phyloP scores from a whole-genome alignment of 92 coral and sea anemone genomes.

The Virgularia gustaviana region DNA sequence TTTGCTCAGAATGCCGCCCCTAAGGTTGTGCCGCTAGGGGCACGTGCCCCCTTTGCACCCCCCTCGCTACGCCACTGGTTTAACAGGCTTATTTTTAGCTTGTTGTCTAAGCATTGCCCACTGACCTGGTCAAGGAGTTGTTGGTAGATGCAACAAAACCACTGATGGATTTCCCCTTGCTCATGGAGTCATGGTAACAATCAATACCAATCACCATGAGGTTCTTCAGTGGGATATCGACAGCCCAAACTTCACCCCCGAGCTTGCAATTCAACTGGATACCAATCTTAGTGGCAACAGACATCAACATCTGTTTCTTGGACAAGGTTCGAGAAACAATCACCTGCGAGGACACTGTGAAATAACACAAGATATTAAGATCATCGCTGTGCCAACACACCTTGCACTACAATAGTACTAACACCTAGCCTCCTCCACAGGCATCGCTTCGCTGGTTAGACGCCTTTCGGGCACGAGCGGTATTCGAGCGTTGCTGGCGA shows the following conservation, averaged over 20 bases:
- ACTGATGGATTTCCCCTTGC: constrained; percentile 89
- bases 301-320: constrained; percentile 96
- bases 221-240: constrained; percentile 80
- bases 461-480: too few species aligned
- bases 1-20: too few species aligned
- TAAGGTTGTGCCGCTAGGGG: too few species aligned
- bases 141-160: constrained; percentile 95
- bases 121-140: constrained; percentile 69
- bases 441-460: too few species aligned
- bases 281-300: constrained; percentile 93
- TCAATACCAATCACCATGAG: constrained; percentile 93
- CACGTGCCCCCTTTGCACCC: too few species aligned
- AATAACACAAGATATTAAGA: too few species aligned
- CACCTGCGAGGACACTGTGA: constrained; percentile 89
- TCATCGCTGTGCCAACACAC: too few species aligned
- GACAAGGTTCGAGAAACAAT: constrained; percentile 77
- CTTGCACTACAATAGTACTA: too few species aligned
- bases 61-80: too few species aligned
- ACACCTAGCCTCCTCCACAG: too few species aligned
- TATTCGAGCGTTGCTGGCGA: too few species aligned
- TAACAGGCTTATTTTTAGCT: neutral
- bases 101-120: neutral
- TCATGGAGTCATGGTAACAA: constrained; percentile 77
- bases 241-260: constrained; percentile 99
- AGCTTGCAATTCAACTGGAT: constrained; percentile 89